These are phyloP conservation scores for Poecilus cupreus DNA, from an alignment of 2,888 invertebrate genomes.

Conservation along the genomic window DNA sequence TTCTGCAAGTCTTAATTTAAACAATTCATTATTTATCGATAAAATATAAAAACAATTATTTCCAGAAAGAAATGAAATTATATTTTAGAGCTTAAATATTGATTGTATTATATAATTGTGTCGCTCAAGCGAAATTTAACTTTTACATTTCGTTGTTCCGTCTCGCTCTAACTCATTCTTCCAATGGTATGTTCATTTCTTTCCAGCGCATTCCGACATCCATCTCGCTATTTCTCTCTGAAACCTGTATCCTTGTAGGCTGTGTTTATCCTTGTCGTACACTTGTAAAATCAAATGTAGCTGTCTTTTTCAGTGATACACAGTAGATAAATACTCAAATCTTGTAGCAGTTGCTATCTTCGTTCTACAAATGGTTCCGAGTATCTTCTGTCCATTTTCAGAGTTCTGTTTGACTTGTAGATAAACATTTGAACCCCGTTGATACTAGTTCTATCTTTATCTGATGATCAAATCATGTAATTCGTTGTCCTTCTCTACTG, in stretches of 20 bases:
- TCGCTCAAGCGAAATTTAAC: constrained; percentile 21
- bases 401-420: constrained; percentile 41
- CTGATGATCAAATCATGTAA: constrained; percentile 45
- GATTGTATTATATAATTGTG: background rate
- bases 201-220: background rate
- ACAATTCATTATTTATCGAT: too few species aligned
- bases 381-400: constrained; percentile 10
- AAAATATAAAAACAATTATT: too few species aligned
- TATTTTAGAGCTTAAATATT: background rate
- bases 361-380: background rate
- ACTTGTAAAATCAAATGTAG: constrained; percentile 23
- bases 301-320: constrained; percentile 48
- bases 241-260: constrained; percentile 23
- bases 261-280: constrained; percentile 29
- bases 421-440: constrained; percentile 53
- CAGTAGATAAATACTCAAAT: constrained; percentile 48
- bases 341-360: constrained; percentile 36
- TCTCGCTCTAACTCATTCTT: background rate
- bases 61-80: background rate
- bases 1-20: too few species aligned
- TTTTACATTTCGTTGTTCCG: constrained; percentile 9
- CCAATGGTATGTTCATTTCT: background rate
- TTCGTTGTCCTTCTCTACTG: constrained; percentile 25
- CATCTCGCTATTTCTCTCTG: constrained; percentile 9
- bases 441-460: constrained; percentile 52